Base-by-base conservation (phyloP, 2,113 vertebrate species). In the Pica pica region DNA sequence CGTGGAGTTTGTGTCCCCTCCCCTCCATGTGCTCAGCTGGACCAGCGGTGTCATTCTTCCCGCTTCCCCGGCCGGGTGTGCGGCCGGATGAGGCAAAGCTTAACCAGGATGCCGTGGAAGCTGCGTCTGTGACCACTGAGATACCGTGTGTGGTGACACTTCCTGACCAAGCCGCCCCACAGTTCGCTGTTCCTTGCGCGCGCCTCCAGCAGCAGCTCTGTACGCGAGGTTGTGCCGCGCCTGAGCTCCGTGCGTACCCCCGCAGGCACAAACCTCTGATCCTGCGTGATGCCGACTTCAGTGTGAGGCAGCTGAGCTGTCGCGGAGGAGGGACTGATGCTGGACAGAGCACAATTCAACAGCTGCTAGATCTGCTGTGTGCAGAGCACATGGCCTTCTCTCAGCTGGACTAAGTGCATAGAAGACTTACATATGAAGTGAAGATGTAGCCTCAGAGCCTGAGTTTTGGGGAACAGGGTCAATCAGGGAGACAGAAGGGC, bases 1-100 rank as follows among this genome's bases (percentile, higher is more conserved):
- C 16, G 9, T 2, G 50, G 13, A 7, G 26, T 4, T 4, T 26
- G 15, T 20, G 30, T 33, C 6, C 30, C 30, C 6, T 31, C 17
- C 10, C 23, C 10, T 20, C 28, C 10, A 5, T 30, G 27, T 6
- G 5, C 10, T 1, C 21, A 5, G 16, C 84, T 17, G 11, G 4
- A 3, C 19, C 3, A 3, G 9, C 13, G 2, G 12, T 4, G 1
- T 2, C 5, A 7, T 26, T 47, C 23, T 37, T 8, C 2, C 10
- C 63, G 15, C 5, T n/a, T 28, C 7, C 41, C 2, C 5, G 3
- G 13, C 13, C 9, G 2, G 8, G 6, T 31, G 60, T 26, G 67
- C 5, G 37, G 23, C 28, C 39, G n/a, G 24, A 22, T 21, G 78
- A 42, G 28, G 52, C 16, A 21, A 12, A n/a, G 42, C 42, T 33